These are phyloP conservation scores for Elmis aenea DNA, from an alignment of 2,888 invertebrate species.

Conservation along the genomic window DNA sequence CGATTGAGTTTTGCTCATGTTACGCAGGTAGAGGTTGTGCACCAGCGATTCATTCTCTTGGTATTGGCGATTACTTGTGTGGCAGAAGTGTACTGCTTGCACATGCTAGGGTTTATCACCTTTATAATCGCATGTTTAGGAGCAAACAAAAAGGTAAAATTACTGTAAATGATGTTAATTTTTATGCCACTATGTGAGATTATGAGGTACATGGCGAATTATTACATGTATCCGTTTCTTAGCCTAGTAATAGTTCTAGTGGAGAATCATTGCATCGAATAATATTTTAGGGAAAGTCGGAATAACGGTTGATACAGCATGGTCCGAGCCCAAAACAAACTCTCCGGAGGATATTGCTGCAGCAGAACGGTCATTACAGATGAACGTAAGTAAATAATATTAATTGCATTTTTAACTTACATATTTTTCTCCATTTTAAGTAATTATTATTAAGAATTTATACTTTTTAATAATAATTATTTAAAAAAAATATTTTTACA, in stretches of 20 bases:
- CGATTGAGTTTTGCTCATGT: conserved; percentile 33
- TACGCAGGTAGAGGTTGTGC: conserved; percentile 44
- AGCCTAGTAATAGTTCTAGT: not conserved
- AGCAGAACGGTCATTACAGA: conserved; percentile 52
- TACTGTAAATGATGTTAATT: no score
- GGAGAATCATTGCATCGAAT: no score
- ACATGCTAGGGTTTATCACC: conserved; percentile 58
- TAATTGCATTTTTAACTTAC: no score
- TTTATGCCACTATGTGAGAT: conserved; percentile 28
- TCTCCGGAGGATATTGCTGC: conserved; percentile 50
- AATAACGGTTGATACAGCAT: conserved; percentile 53
- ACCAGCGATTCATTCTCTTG: conserved; percentile 49
- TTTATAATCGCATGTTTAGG: conserved; percentile 52
- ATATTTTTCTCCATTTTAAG: not conserved
- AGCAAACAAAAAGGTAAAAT: conserved; percentile 31
- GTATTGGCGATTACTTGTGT: conserved; percentile 58
- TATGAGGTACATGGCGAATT: conserved; percentile 50
- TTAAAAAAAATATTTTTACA: no score
- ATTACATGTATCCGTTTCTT: conserved; percentile 29
- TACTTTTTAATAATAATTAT: no score
- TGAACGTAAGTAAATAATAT: conserved; percentile 53
- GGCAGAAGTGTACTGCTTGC: conserved; percentile 60
- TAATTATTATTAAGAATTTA: not conserved
- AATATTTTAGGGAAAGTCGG: conserved; percentile 59
- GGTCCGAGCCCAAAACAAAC: conserved; percentile 52